phyloP scores from a whole-genome alignment of 2,113 vertebrate genomes.

The Bujurquina vittata region DNA sequence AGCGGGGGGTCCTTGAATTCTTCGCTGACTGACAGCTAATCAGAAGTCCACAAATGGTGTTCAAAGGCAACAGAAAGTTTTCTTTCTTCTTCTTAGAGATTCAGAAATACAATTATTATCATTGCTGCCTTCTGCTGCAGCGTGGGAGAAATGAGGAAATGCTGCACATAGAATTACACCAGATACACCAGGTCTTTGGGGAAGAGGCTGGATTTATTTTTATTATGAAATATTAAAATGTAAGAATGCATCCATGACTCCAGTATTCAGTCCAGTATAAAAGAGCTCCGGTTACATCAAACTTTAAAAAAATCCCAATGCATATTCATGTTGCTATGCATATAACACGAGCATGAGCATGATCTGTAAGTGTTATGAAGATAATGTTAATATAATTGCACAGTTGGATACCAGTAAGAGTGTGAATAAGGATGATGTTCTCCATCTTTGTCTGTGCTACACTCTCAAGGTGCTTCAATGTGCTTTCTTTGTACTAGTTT shows the following conservation, averaged over 20 bases:
- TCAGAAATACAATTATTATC: slow-evolving; percentile 9
- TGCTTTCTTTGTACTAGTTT: background rate
- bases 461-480: rapidly evolving
- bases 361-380: background rate
- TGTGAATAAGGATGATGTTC: background rate
- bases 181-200: background rate
- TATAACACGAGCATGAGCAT: background rate
- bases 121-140: slow-evolving; percentile 7
- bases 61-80: background rate
- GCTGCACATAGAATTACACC: slow-evolving; percentile 1
- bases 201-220: slow-evolving; percentile 1
- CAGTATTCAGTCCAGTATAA: background rate
- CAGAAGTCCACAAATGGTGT: background rate
- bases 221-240: background rate
- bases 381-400: background rate
- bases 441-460: background rate
- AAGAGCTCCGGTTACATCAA: background rate
- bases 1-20: background rate
- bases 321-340: background rate
- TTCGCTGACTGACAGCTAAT: slow-evolving; percentile 17
- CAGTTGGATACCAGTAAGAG: background rate
- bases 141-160: slow-evolving; percentile 16
- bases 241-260: background rate
- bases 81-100: slow-evolving; percentile 3
- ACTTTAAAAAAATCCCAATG: background rate